Evolutionary conservation across 2,113 vertebrate species (phyloP).

Genomic region (Tauraco erythrolophus): DNA sequence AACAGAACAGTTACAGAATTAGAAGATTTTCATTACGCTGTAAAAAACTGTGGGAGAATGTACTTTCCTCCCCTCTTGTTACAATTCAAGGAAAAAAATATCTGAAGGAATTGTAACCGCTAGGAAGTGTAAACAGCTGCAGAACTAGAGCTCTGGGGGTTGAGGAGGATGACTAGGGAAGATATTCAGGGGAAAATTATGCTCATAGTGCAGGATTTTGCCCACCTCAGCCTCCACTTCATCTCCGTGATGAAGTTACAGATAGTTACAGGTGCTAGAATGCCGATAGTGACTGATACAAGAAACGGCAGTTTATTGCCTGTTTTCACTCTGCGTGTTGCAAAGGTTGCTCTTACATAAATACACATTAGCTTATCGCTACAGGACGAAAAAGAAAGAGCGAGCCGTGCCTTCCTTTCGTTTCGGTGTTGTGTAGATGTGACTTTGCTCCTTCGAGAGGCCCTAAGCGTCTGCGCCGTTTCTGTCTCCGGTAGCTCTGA

Average conservation of each 20-base stretch:
- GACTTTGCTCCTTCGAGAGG: not conserved
- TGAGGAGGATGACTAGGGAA: not conserved
- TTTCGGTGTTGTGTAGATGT: not conserved
- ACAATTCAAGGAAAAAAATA: not conserved
- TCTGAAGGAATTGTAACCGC: not conserved
- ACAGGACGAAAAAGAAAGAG: not conserved
- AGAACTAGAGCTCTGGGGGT: not conserved
- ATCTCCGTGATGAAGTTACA: not conserved
- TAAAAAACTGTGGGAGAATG: not conserved
- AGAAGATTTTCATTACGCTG: not conserved
- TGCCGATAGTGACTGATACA: not conserved
- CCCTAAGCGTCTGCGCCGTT: rapidly evolving
- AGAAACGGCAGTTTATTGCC: not conserved
- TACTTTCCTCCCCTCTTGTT: not conserved
- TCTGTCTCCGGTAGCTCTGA: not conserved
- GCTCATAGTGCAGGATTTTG: not conserved
- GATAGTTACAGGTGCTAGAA: not conserved
- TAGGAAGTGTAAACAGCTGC: not conserved
- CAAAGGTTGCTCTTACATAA: constrained; percentile 59
- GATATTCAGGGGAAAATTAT: not conserved
- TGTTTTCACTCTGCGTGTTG: constrained; percentile 8
- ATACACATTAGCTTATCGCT: not conserved
- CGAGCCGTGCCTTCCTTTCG: not conserved
- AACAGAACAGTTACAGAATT: not conserved
- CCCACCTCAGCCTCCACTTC: not conserved